Base-by-base conservation (phyloP, 2,113 vertebrate species). In the Rhagologus leucostigma region DNA sequence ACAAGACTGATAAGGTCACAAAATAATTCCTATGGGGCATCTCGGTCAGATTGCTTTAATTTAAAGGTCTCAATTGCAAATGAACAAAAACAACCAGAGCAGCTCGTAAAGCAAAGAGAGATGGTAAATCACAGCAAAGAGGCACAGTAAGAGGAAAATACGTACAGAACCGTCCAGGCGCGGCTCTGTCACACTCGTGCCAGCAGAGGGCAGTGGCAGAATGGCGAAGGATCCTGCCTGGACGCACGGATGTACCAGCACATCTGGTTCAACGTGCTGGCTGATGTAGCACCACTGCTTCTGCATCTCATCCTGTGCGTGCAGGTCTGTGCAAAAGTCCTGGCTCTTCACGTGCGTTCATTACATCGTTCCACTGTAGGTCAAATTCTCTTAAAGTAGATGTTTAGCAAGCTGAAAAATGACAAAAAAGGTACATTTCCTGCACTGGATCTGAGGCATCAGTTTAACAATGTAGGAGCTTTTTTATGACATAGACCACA, bases 221-320 rank as follows among this genome's bases (percentile, higher is more conserved):
- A 52, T 4, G 33, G 52, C 0, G 1, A 44, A 59, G 52, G 37
- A 14, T 24, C 22, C 37, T 33, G 52, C 27, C 35, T 16, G 50
- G 35, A 6, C 16, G 23, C 8, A 1, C 0, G 47, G 23, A 30
- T 16, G 52, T 16, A 3, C 4, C 59, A 16, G 76, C 52, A 5
- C 52, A 9, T 3, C 67, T 33, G 18, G 0, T 7, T 11, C 52
- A 3, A 0, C 0, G 0, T 5, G 59, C 50, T 23, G 76, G 12
- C 76, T 59, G 59, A 5, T 57, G 13, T 1, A 13, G 27, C 77
- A 16, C 22, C 6, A 0, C 37, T 5, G 12, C 52, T 14, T 3
- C 68, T 50, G 53, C 52, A 13, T 5, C 68, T 23, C 50, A 1
- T 1, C 0, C 23, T 24, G 68, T 5, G 37, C 9, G 0, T 17